Conservation (phyloP, 2,888 invertebrate species). For the Eristalis arbustorum region DNA sequence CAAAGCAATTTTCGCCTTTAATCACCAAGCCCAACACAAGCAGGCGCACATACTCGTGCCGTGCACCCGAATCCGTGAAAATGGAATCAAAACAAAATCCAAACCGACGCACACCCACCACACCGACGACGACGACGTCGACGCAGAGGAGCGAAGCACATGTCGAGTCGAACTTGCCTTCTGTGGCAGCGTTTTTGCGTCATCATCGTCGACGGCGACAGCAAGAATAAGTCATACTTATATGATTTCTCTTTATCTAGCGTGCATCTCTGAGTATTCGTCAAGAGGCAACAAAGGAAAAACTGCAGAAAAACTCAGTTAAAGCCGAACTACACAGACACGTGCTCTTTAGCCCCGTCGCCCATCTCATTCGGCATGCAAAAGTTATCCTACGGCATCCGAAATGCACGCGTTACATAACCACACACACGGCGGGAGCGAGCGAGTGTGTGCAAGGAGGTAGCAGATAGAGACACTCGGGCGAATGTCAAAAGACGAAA, state of each 20-base stretch:
- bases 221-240: neutral
- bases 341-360: conserved; percentile 41
- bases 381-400: conserved; percentile 42
- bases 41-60: conserved; percentile 12
- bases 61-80: conserved; percentile 53
- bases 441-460: neutral
- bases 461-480: conserved; percentile 7
- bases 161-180: conserved; percentile 48
- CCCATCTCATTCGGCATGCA: conserved; percentile 51
- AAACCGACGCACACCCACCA: neutral
- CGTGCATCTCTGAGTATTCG: conserved; percentile 14
- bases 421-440: conserved; percentile 7
- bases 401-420: conserved; percentile 52
- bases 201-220: neutral
- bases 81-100: conserved; percentile 67
- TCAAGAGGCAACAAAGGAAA: conserved; percentile 56
- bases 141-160: conserved; percentile 40
- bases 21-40: conserved; percentile 47
- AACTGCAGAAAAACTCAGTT: conserved; percentile 17
- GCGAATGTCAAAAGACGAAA: conserved; percentile 55
- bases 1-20: conserved; percentile 27
- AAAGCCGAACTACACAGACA: conserved; percentile 41
- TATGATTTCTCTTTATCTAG: conserved; percentile 45
- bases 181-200: neutral
- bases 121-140: neutral